A percentile compares a stretch with the other conserved stretches of the same genome.
phyloP scores from a whole-genome alignment of 2,797 vertebrate genomes.

The Bradypus variegatus region DNA sequence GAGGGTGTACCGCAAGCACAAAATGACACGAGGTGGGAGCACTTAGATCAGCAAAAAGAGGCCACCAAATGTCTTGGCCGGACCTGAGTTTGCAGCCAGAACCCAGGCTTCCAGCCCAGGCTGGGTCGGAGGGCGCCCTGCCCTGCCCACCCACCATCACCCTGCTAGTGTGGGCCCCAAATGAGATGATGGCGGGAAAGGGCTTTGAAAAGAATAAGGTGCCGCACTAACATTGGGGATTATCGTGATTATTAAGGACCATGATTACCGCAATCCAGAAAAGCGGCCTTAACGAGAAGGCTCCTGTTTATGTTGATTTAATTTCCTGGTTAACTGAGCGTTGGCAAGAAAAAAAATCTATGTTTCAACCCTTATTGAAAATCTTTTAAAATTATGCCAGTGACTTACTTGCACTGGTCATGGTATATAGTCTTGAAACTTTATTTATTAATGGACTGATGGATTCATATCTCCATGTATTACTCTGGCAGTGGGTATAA shows the following conservation, averaged over 20 bases:
- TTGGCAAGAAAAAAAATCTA: conserved; percentile 21
- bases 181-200: neutral
- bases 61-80: conserved; percentile 14
- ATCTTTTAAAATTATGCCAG: conserved; percentile 51
- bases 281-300: conserved; percentile 32
- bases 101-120: neutral
- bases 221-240: neutral
- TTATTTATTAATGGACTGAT: conserved; percentile 23
- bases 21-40: neutral
- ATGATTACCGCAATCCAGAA: conserved; percentile 42
- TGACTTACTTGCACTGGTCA: neutral
- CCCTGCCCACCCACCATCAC: neutral
- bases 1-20: neutral
- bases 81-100: neutral
- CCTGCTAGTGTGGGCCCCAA: neutral
- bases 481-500: neutral
- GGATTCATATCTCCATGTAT: neutral
- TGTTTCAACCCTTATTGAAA: conserved; percentile 49
- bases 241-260: conserved; percentile 47
- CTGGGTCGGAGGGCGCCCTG: neutral
- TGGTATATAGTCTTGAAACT: conserved; percentile 3
- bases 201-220: neutral
- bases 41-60: neutral
- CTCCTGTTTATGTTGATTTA: conserved; percentile 48
- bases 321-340: conserved; percentile 64